phyloP scores from a whole-genome alignment of 2,888 invertebrate genomes.

The Andrena flavipes region DNA sequence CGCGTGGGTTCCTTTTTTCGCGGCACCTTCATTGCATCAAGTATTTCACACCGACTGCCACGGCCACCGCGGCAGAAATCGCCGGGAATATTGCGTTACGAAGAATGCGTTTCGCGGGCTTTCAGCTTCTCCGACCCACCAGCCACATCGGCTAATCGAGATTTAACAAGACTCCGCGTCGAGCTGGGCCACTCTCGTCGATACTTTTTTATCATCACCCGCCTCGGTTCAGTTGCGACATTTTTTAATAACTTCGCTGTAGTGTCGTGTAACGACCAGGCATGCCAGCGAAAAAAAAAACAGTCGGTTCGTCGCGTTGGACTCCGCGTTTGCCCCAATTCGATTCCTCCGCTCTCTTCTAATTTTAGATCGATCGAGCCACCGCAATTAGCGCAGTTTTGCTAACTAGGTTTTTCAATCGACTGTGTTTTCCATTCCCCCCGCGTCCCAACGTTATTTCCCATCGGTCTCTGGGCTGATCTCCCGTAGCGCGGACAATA shows the following conservation, averaged over 20 bases:
- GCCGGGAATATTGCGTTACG: conserved; percentile 17
- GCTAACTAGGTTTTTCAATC: conserved; percentile 51
- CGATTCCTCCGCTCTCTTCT: too few relatives aligned
- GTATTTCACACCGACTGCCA: conserved; percentile 17
- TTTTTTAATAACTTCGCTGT: conserved; percentile 15
- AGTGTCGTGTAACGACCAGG: too few relatives aligned
- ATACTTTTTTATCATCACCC: neutral
- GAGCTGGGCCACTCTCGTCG: neutral
- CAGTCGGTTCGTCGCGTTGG: too few relatives aligned
- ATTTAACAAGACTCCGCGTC: conserved; percentile 2
- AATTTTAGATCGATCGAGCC: conserved; percentile 26
- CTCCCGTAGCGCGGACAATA: neutral
- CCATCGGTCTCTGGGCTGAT: neutral
- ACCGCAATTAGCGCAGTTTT: conserved; percentile 56
- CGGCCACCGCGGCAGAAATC: conserved; percentile 6
- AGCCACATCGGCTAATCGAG: conserved; percentile 22
- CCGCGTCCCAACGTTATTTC: neutral
- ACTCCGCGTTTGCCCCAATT: neutral
- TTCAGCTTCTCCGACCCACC: conserved; percentile 14
- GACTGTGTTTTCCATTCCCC: conserved; percentile 3
- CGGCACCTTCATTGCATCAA: conserved; percentile 31
- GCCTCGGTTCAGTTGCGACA: neutral
- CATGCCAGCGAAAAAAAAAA: neutral
- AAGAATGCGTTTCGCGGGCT: conserved; percentile 13
- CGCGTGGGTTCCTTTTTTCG: neutral